Conservation (phyloP, 2,797 vertebrate genomes). For the Gadopsis marmoratus region DNA sequence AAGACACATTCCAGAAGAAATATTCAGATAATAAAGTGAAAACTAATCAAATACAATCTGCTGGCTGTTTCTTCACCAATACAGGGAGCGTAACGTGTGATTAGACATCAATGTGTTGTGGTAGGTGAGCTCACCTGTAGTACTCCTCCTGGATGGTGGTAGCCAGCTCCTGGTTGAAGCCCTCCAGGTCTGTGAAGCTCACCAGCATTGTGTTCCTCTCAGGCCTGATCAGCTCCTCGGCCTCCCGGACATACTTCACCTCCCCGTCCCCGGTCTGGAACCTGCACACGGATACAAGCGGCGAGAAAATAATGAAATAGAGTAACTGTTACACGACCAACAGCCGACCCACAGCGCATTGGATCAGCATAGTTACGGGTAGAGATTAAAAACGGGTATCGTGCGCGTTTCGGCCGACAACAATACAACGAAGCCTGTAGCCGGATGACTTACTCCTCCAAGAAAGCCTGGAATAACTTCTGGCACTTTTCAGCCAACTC, state of each 20-base stretch:
- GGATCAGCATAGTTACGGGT: too few species aligned
- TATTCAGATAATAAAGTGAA: too few species aligned
- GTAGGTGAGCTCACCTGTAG: conserved; percentile 88
- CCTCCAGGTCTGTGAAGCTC: conserved; percentile 94
- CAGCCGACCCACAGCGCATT: rapidly evolving
- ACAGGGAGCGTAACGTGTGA: background rate
- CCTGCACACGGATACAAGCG: conserved; percentile 71
- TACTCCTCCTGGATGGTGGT: conserved; percentile 98
- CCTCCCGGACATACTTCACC: conserved; percentile 93
- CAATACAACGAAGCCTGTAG: conserved; percentile 17
- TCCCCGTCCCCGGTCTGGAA: conserved; percentile 94
- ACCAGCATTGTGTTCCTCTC: conserved; percentile 95
- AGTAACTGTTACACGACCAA: rapidly evolving
- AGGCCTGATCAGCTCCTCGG: conserved; percentile 95
- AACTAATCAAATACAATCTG: too few species aligned
- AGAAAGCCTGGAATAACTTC: conserved; percentile 96
- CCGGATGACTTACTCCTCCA: conserved; percentile 93
- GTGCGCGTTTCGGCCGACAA: background rate
- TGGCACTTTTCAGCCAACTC: conserved; percentile 98
- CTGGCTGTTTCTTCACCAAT: background rate
- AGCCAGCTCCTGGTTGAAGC: conserved; percentile 97
- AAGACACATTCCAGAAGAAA: too few species aligned
- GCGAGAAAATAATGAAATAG: background rate
- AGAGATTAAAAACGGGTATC: rapidly evolving
- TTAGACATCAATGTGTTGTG: background rate